Evolutionary conservation across 2,797 vertebrate species (phyloP), one percentile per base, ranked within the genome.

Genomic region (Helostoma temminkii): DNA sequence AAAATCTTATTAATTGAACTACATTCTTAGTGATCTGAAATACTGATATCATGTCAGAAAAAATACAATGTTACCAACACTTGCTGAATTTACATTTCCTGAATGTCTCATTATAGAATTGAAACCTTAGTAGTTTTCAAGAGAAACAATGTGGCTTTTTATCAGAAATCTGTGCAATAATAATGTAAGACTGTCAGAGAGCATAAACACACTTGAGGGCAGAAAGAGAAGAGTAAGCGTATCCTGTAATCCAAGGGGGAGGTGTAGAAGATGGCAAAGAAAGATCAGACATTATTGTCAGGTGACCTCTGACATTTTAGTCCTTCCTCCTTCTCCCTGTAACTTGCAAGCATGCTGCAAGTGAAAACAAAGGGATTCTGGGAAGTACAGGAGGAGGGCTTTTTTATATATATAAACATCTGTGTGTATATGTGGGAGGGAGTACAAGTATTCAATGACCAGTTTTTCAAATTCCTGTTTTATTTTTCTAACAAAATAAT

Each of bases 361-460:
- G 83, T 77, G 90, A 88, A 76, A 93, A 92, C 86, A 93, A n/a
- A 82, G 50, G 77, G 79, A 90, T 90, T 91, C 84, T 88, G 80
- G 91, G 89, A 93, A 93, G 84, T 80, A 74, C 81, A 30, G 74
- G 57, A 77, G 86, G 85, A 82, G 82, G 86, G 45, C 62, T 55
- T 78, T 26, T 56, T 68, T 71, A 55, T 76, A 49, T 63, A 87
- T 22, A 83, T 90, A 91, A 90, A 81, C 90, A 84, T 88, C 85
- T 88, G 88, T 68, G 80, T 80, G 74, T 55, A 9, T 58, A 65
- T 61, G 78, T 76, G 66, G 28, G 32, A 67, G 64, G 7, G 57
- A 73, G 36, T 8, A 10, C 12, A 42, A 48, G 34, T 58, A 32
- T 56, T 52, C 16, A 55, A 26, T 9, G 41, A 25, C 26, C 42